phyloP scores from a whole-genome alignment of 2,888 invertebrate genomes.

The Drosophila ustulata region DNA sequence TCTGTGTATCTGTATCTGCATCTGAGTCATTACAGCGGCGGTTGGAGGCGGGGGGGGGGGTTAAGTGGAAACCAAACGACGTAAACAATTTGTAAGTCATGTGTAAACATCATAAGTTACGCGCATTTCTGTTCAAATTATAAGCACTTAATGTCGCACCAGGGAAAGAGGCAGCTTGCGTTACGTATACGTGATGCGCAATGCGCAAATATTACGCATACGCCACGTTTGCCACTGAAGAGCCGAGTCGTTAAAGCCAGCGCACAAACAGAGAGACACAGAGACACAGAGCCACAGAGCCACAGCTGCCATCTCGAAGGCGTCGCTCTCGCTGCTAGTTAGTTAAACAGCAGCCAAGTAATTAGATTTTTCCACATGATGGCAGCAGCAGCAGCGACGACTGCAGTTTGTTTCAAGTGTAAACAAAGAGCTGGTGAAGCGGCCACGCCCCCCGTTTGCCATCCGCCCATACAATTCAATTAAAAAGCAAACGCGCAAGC shows the following conservation, averaged over 20 bases:
- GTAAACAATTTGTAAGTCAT: conserved; percentile 81
- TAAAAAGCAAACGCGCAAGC: conserved; percentile 60
- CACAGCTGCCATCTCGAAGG: conserved; percentile 46
- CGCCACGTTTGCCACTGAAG: conserved; percentile 47
- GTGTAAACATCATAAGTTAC: conserved; percentile 80
- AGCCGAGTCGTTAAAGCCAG: conserved; percentile 18
- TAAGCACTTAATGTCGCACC: conserved; percentile 75
- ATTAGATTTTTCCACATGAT: conserved; percentile 75
- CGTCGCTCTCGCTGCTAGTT: conserved; percentile 45
- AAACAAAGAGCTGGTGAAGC: conserved; percentile 56
- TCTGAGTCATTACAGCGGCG: conserved; percentile 7
- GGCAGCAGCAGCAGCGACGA: conserved; percentile 34
- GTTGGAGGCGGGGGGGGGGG: neutral
- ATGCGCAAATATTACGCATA: conserved; percentile 67
- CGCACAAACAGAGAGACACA: conserved; percentile 30
- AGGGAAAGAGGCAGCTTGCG: conserved; percentile 25
- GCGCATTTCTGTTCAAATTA: conserved; percentile 75
- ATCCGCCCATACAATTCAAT: conserved; percentile 68
- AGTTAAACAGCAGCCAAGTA: conserved; percentile 75
- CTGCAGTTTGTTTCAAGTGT: conserved; percentile 68
- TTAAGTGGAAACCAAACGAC: conserved; percentile 61
- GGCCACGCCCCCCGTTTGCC: conserved; percentile 27
- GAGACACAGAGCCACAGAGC: conserved; percentile 7
- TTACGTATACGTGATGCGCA: conserved; percentile 52
- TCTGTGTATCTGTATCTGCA: conserved; percentile 21